Conservation (phyloP, 2,888 invertebrate species). For the Fragum whitleyi region DNA sequence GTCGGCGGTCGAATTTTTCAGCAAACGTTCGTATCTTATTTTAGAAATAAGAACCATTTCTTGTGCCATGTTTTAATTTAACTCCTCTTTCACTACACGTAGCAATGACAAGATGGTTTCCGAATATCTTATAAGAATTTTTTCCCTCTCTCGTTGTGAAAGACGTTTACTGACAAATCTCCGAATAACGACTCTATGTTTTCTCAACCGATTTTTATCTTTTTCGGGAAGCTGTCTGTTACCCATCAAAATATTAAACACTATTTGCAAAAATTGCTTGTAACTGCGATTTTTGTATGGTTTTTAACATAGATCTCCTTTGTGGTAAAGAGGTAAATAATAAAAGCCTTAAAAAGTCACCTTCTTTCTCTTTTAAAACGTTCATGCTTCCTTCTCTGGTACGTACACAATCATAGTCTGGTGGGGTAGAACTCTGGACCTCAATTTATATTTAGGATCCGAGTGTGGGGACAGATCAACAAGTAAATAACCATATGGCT, state of each 20-base stretch:
- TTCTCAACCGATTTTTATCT: constrained; percentile 27
- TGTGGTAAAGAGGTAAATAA: constrained; percentile 27
- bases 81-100: constrained; percentile 7
- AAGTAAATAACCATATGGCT: constrained; percentile 36
- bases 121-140: constrained; percentile 30
- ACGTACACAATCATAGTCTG: constrained; percentile 46
- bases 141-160: constrained; percentile 28
- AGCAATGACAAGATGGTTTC: constrained; percentile 33
- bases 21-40: constrained; percentile 44
- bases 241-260: constrained; percentile 17
- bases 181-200: constrained; percentile 38
- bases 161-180: constrained; percentile 33
- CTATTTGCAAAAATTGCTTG: constrained; percentile 7
- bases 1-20: constrained; percentile 8
- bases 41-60: constrained; percentile 46
- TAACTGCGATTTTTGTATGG: constrained; percentile 33
- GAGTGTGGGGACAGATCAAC: constrained; percentile 45
- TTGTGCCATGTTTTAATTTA: constrained; percentile 29
- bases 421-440: constrained; percentile 42
- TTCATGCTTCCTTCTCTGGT: constrained; percentile 32
- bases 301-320: constrained; percentile 34
- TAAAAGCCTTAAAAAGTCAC: constrained; percentile 34
- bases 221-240: constrained; percentile 9
- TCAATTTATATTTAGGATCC: constrained; percentile 40
- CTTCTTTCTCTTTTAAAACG: constrained; percentile 30